A percentile compares a stretch with the other conserved stretches of the same genome.
Conservation (phyloP, 2,888 invertebrate genomes). For the Crepidodera aurea region DNA sequence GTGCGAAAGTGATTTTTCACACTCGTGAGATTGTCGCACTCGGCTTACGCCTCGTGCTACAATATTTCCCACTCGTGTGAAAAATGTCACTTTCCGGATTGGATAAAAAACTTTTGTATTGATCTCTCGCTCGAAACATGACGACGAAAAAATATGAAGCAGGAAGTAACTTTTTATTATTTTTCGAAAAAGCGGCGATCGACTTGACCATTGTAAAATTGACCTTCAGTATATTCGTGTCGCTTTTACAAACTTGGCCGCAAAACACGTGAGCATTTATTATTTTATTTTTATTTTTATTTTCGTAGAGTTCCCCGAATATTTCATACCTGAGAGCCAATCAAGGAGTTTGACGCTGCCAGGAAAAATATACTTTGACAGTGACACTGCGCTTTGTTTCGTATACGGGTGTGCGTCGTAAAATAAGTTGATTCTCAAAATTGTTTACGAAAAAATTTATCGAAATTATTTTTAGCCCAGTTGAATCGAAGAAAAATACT, state of each 20-base stretch:
- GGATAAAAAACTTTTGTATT: too few relatives aligned
- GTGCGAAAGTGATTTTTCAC: too few relatives aligned
- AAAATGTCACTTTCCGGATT: too few relatives aligned
- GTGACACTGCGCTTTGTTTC: neutral
- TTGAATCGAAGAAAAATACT: too few relatives aligned
- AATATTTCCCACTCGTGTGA: too few relatives aligned
- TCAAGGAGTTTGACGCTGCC: neutral
- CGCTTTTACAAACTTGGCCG: slow-evolving; percentile 1
- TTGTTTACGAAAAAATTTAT: too few relatives aligned
- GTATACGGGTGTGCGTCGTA: too few relatives aligned
- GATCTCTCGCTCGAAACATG: too few relatives aligned
- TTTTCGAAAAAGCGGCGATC: neutral
- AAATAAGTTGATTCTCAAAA: too few relatives aligned
- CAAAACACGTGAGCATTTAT: neutral
- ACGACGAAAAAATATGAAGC: neutral
- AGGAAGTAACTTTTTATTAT: neutral
- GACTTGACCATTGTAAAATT: slow-evolving; percentile 4
- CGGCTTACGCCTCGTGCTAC: too few relatives aligned
- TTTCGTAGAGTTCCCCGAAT: slow-evolving; percentile 23
- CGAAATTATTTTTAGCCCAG: too few relatives aligned
- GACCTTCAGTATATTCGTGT: slow-evolving; percentile 1
- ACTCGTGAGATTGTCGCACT: too few relatives aligned
- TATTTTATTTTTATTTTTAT: slow-evolving; percentile 13
- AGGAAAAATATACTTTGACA: neutral
- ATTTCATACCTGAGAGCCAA: slow-evolving; percentile 19